A percentile compares a stretch with the other conserved stretches of the same genome.
phyloP scores from a whole-genome alignment of 2,888 invertebrate genomes.

The Corbicula japonica region DNA sequence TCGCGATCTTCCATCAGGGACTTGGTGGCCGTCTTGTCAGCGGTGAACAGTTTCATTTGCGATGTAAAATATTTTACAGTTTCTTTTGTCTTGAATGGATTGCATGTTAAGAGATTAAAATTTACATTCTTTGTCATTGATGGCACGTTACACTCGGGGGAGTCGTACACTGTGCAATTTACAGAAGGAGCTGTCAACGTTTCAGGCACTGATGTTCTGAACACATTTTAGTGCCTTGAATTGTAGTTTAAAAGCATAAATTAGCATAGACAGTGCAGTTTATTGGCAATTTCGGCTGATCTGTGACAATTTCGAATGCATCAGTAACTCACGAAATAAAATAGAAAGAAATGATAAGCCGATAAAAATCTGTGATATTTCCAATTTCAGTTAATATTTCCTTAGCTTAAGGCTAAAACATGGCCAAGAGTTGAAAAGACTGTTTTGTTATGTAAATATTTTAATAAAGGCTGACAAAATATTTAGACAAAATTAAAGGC shows the following conservation, averaged over 20 bases:
- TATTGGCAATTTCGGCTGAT: too few species aligned
- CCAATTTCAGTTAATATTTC: slow-evolving; percentile 26
- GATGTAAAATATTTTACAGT: slow-evolving; percentile 12
- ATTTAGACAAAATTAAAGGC: slow-evolving; percentile 21
- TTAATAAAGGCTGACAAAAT: slow-evolving; percentile 15
- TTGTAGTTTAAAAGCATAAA: slow-evolving; percentile 15
- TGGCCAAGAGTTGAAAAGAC: slow-evolving; percentile 14
- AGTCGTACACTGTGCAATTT: slow-evolving; percentile 31
- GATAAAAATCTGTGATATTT: slow-evolving; percentile 17
- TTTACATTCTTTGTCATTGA: slow-evolving; percentile 24
- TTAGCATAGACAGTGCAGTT: too few species aligned
- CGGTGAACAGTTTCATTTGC: neutral
- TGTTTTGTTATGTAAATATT: slow-evolving; percentile 33
- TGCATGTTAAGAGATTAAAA: slow-evolving; percentile 18
- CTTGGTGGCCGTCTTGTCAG: neutral
- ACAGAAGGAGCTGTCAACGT: slow-evolving; percentile 31
- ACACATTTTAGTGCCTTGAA: slow-evolving; percentile 13
- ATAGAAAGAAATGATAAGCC: slow-evolving; percentile 6
- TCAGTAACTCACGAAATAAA: slow-evolving; percentile 11
- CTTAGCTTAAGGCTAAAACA: neutral
- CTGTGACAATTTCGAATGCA: too few species aligned
- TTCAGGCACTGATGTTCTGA: slow-evolving; percentile 9
- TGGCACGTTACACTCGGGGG: slow-evolving; percentile 13
- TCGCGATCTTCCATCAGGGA: slow-evolving; percentile 1
- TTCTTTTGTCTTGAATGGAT: slow-evolving; percentile 22